These are phyloP conservation scores for Propithecus perrieri DNA, from an alignment of 2,797 vertebrate genomes.

Conservation along the genomic window DNA sequence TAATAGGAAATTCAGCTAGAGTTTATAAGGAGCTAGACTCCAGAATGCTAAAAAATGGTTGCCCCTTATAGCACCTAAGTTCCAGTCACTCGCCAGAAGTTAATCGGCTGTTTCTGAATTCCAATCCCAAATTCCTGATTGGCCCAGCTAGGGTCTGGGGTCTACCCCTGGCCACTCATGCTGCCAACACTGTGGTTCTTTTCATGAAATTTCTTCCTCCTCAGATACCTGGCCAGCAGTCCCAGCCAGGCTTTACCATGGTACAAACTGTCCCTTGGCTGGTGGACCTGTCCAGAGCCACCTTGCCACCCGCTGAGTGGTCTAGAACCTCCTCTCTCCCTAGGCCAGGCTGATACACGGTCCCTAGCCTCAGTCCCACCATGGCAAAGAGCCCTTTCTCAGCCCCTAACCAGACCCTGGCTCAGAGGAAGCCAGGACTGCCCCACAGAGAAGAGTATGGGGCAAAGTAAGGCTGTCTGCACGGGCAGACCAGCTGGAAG, in stretches of 20 bases:
- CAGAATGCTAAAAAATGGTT: neutral
- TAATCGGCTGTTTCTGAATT: neutral
- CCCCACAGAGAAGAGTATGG: neutral
- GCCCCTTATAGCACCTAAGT: neutral
- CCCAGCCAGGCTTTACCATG: neutral
- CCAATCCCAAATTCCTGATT: neutral
- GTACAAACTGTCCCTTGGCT: constrained; percentile 39
- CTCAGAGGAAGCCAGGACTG: neutral
- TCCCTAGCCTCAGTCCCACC: neutral
- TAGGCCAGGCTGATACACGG: neutral
- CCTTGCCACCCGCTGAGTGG: neutral
- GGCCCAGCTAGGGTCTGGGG: neutral
- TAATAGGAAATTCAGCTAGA: neutral
- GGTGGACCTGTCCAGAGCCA: neutral
- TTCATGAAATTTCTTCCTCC: neutral
- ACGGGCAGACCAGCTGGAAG: neutral
- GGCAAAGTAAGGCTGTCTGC: neutral
- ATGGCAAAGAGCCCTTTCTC: neutral
- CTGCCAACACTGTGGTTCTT: neutral
- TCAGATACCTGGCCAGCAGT: neutral
- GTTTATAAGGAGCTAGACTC: neutral
- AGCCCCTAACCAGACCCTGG: neutral
- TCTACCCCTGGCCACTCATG: neutral
- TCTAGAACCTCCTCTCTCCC: neutral
- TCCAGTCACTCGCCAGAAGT: neutral